These are phyloP conservation scores for Tinea pellionella DNA, from an alignment of 2,888 invertebrate species.

Conservation along the genomic window DNA sequence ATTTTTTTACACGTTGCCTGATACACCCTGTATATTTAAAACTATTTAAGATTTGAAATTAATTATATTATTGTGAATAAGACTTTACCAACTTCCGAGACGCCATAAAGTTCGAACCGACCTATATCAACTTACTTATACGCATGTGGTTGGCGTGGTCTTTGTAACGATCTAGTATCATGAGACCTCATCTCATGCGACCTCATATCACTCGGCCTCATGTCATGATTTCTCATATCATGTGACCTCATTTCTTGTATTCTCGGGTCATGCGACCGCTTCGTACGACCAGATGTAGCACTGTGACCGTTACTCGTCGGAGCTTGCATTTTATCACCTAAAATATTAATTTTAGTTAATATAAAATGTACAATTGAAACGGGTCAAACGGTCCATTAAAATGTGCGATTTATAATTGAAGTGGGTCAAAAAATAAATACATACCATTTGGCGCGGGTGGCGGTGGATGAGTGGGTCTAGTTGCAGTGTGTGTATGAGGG, in stretches of 20 bases:
- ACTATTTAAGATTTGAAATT: too few species aligned
- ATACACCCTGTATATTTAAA: too few species aligned
- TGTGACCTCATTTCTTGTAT: not conserved
- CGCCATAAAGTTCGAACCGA: too few species aligned
- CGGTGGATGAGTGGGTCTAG: conserved; percentile 32
- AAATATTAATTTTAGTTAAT: not conserved
- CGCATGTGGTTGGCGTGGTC: conserved; percentile 46
- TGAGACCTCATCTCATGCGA: conserved; percentile 24
- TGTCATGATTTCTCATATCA: not conserved
- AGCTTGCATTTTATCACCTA: conserved; percentile 17
- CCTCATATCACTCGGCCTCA: not conserved
- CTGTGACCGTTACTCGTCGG: not conserved
- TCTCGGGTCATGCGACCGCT: not conserved
- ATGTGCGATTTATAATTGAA: too few species aligned
- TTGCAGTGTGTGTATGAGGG: conserved; percentile 20
- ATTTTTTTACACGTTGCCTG: too few species aligned
- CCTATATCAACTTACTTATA: conserved; percentile 36
- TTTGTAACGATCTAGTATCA: conserved; percentile 73
- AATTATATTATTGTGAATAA: too few species aligned
- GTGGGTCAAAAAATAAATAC: too few species aligned
- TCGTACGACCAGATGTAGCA: not conserved
- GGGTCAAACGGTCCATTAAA: too few species aligned
- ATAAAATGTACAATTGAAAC: too few species aligned
- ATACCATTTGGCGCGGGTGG: conserved; percentile 21
- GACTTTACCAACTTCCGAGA: too few species aligned